These are phyloP conservation scores for Hylia prasina DNA, from an alignment of 2,113 vertebrate genomes.

Conservation along the genomic window DNA sequence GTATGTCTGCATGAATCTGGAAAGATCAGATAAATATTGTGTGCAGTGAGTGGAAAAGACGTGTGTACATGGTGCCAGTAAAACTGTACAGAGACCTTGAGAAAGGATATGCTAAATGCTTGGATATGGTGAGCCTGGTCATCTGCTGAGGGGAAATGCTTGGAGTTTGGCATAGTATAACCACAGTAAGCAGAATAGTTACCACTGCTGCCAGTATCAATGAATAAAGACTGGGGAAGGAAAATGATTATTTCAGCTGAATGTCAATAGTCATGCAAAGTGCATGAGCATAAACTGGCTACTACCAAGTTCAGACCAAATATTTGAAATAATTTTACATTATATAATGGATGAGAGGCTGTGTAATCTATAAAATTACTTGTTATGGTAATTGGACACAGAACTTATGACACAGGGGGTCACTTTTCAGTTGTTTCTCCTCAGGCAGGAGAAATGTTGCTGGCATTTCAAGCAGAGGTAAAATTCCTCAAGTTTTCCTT, in stretches of 20 bases:
- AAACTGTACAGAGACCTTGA: neutral
- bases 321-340: neutral
- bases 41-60: neutral
- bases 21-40: neutral
- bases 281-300: neutral
- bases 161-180: neutral
- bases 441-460: neutral
- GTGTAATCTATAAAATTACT: neutral
- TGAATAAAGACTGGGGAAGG: neutral
- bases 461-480: neutral
- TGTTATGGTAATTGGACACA: neutral
- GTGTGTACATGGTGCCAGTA: neutral
- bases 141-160: neutral
- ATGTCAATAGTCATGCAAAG: neutral
- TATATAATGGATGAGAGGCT: neutral
- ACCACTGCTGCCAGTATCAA: neutral
- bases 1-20: rapidly evolving
- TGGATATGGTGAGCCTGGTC: rapidly evolving
- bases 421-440: neutral
- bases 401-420: neutral
- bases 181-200: neutral
- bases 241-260: neutral
- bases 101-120: rapidly evolving
- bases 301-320: neutral
- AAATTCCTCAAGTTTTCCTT: neutral